These are phyloP conservation scores for Choristoneura fumiferana DNA, from an alignment of 1,140 invertebrate genomes.

Conservation along the genomic window DNA sequence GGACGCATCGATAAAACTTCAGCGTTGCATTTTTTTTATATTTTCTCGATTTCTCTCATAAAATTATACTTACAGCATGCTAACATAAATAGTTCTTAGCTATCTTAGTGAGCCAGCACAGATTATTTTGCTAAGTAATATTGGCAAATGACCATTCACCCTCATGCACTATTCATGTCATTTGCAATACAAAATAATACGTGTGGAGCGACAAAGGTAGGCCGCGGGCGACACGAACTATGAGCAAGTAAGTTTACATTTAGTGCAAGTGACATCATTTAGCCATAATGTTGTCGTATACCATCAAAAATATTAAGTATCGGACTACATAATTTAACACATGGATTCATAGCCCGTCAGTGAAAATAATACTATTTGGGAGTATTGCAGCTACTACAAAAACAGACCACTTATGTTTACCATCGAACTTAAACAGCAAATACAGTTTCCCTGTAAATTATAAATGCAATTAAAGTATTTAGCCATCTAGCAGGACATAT, in stretches of 20 bases:
- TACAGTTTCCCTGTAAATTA: too few species aligned
- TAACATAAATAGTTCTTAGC: constrained; percentile 71
- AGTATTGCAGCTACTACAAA: too few species aligned
- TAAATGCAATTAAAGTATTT: too few species aligned
- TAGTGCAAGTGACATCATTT: neutral
- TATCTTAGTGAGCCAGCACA: constrained; percentile 22
- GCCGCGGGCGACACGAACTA: neutral
- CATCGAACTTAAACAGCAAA: too few species aligned
- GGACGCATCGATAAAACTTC: constrained; percentile 40
- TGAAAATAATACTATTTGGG: too few species aligned
- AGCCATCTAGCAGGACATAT: too few species aligned
- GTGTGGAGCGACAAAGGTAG: neutral
- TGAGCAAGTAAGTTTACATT: neutral
- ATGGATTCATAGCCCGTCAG: too few species aligned
- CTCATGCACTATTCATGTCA: neutral
- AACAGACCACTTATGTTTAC: too few species aligned
- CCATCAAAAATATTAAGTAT: too few species aligned
- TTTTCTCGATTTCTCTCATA: constrained; percentile 44
- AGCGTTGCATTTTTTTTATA: constrained; percentile 47
- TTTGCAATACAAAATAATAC: neutral
- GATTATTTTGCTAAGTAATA: neutral
- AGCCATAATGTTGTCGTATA: too few species aligned
- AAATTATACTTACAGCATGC: constrained; percentile 61
- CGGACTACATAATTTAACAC: too few species aligned
- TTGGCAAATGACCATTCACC: neutral